A percentile compares a stretch with the other conserved stretches of the same genome.
Conservation (phyloP, 2,113 vertebrate genomes). For the Hiodon tergisus region DNA sequence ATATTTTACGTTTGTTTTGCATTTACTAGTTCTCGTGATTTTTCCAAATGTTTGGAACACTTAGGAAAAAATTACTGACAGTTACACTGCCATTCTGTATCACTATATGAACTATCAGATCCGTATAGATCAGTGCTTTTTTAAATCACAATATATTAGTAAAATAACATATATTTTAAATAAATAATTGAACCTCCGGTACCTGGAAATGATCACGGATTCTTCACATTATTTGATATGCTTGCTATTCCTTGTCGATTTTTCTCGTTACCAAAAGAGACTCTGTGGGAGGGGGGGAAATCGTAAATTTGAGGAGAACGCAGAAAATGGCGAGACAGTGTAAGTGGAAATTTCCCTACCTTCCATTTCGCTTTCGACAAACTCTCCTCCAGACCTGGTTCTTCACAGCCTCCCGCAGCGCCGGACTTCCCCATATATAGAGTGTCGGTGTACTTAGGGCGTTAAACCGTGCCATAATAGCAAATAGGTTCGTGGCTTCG, state of each 20-base stretch:
- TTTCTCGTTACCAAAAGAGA: neutral
- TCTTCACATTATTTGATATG: neutral
- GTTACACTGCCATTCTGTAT: too few species aligned
- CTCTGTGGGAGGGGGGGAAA: neutral
- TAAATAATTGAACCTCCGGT: too few species aligned
- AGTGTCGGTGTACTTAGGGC: conserved; percentile 11
- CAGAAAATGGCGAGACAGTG: neutral
- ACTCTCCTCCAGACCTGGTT: conserved; percentile 5
- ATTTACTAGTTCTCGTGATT: too few species aligned
- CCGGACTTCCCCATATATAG: conserved; percentile 23
- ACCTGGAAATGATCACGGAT: neutral
- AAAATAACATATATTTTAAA: too few species aligned
- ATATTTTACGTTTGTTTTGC: too few species aligned
- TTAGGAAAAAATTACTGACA: too few species aligned
- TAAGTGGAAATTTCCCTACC: neutral
- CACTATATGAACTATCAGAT: too few species aligned
- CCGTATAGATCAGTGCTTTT: too few species aligned
- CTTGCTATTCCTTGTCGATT: conserved; percentile 1
- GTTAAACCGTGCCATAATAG: conserved; percentile 22
- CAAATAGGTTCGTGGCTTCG: conserved; percentile 19
- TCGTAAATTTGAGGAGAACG: too few species aligned
- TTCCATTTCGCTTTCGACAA: neutral
- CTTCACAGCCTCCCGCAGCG: conserved; percentile 17
- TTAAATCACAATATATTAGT: too few species aligned
- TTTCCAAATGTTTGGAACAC: too few species aligned